Evolutionary conservation across 2,797 vertebrate species (phyloP).

Genomic region (Periparus ater): DNA sequence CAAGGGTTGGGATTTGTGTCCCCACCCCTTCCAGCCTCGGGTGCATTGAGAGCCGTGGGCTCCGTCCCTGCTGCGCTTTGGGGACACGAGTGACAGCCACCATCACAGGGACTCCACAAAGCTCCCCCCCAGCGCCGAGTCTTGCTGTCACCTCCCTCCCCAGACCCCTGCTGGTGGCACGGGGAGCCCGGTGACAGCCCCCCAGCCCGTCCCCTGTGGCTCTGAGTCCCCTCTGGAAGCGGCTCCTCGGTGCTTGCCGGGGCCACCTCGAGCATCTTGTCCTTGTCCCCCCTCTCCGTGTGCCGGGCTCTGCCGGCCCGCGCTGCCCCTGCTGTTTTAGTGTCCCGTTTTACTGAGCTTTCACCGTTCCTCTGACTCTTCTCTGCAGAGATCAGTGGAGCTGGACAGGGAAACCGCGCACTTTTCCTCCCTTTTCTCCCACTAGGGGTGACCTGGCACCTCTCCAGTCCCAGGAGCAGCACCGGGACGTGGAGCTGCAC

Average conservation of each 20-base stretch:
- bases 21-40: neutral
- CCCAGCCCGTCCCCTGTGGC: neutral
- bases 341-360: slow-evolving; percentile 1
- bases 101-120: no score
- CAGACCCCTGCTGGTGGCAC: neutral
- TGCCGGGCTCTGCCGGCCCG: neutral
- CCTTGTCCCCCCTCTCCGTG: neutral
- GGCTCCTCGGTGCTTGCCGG: neutral
- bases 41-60: rapidly evolving
- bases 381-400: neutral
- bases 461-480: neutral
- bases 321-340: neutral
- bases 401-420: neutral
- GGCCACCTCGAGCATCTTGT: neutral
- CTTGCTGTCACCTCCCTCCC: neutral
- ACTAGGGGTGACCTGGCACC: neutral
- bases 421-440: slow-evolving; percentile 1
- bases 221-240: neutral
- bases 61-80: rapidly evolving
- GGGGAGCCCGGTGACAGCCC: neutral
- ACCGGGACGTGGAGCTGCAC: rapidly evolving
- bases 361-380: neutral
- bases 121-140: neutral
- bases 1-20: neutral
- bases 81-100: neutral